A percentile compares a stretch with the other conserved stretches of the same genome.
These are phyloP conservation scores for Halyomorpha halys DNA, from an alignment of 1,140 invertebrate genomes.

Conservation along the genomic window DNA sequence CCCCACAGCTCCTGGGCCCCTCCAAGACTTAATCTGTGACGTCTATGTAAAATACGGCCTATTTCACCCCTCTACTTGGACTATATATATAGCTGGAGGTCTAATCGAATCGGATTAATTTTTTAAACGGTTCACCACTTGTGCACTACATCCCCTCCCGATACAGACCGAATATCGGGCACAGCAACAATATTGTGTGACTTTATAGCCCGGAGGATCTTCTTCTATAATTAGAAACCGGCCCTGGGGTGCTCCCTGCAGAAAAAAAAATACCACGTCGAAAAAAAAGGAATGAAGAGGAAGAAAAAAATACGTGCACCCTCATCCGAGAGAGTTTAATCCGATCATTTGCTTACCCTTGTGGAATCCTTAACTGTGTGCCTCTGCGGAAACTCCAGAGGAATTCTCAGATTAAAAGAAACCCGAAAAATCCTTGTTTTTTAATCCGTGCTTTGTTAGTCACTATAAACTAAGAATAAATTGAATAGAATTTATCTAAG, in stretches of 20 bases:
- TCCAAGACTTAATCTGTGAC: constrained; percentile 28
- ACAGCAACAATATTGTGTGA: constrained; percentile 15
- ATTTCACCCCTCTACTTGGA: not conserved
- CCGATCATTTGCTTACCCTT: constrained; percentile 6
- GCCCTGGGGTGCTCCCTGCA: not conserved
- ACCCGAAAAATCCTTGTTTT: too few species aligned
- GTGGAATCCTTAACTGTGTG: too few species aligned
- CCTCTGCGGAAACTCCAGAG: too few species aligned
- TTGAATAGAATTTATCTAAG: too few species aligned
- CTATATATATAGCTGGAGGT: not conserved
- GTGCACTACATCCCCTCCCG: not conserved
- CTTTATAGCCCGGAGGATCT: constrained; percentile 7
- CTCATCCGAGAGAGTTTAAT: not conserved
- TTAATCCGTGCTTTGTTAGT: too few species aligned
- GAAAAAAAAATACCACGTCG: constrained; percentile 2
- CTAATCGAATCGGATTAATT: constrained; percentile 27
- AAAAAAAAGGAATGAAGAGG: not conserved
- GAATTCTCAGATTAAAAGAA: too few species aligned
- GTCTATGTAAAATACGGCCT: constrained; percentile 24
- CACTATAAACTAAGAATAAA: too few species aligned
- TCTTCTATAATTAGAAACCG: constrained; percentile 13
- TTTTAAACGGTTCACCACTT: constrained; percentile 21
- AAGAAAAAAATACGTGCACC: not conserved
- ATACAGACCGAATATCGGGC: not conserved
- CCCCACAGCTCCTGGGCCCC: constrained; percentile 19